Evolutionary conservation across 2,888 invertebrate genomes (phyloP).

Genomic region (Ormyrus rosae): DNA sequence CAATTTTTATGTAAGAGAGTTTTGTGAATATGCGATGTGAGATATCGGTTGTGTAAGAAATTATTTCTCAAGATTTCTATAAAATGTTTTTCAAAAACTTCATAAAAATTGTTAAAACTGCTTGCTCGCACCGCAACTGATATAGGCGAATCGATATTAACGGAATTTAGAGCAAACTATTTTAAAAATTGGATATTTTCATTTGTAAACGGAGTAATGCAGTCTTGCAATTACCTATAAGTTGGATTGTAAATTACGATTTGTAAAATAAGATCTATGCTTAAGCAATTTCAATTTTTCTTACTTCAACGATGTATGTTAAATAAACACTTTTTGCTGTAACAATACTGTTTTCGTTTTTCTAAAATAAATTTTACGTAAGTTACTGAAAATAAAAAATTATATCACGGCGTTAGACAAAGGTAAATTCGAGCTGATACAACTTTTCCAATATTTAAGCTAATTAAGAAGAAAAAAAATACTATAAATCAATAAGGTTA

Average conservation of each 20-base stretch:
- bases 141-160: no score
- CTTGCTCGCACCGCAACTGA: no score
- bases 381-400: conserved; percentile 23
- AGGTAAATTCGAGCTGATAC: conserved; percentile 32
- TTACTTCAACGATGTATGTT: no score
- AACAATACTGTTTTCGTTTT: background rate
- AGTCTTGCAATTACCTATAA: no score
- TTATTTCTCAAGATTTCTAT: conserved; percentile 30
- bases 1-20: conserved; percentile 6
- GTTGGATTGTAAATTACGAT: no score
- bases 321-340: no score
- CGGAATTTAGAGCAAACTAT: no score
- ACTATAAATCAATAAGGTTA: conserved; percentile 25
- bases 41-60: conserved; percentile 56
- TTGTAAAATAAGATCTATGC: no score
- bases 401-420: conserved; percentile 33
- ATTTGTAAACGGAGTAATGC: no score
- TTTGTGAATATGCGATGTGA: conserved; percentile 28
- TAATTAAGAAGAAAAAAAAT: conserved; percentile 2
- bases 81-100: conserved; percentile 13
- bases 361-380: background rate
- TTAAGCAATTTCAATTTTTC: no score
- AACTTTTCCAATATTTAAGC: conserved; percentile 31
- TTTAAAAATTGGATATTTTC: no score
- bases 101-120: no score